phyloP scores from a whole-genome alignment of 2,797 vertebrate species.

The Tokudaia tokunoshimensis region DNA sequence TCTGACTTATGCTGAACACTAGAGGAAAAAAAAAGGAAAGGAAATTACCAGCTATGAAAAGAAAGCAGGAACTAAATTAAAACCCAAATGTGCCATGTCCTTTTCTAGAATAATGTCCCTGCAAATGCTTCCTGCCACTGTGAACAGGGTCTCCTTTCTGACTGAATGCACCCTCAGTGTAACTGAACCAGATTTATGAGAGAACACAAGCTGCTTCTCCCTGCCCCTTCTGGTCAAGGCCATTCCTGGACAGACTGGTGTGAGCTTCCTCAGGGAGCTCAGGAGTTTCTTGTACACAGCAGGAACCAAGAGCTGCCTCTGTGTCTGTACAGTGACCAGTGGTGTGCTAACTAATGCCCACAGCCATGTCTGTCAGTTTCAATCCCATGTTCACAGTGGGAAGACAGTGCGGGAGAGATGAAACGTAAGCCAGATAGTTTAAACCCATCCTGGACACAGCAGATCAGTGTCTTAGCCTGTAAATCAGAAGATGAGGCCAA shows the following conservation, averaged over 20 bases:
- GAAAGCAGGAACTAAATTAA: neutral
- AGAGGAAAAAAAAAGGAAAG: neutral
- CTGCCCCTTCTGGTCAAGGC: neutral
- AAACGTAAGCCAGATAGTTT: neutral
- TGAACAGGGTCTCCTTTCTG: neutral
- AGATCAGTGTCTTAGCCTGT: neutral
- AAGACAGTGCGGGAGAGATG: neutral
- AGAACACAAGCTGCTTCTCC: neutral
- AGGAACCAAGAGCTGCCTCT: rapidly evolving
- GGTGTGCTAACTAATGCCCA: neutral
- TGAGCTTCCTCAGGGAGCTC: neutral
- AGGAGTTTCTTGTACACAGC: neutral
- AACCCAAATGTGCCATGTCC: neutral
- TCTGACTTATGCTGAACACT: neutral
- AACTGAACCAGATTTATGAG: neutral
- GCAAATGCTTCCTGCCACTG: neutral
- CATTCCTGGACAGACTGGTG: neutral
- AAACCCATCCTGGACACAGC: neutral
- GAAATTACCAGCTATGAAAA: neutral
- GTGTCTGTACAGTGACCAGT: neutral
- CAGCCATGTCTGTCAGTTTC: neutral
- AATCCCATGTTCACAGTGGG: neutral
- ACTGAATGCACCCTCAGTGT: neutral
- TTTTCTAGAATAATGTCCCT: neutral
- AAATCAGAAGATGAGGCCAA: neutral